Evolutionary conservation across 2,888 invertebrate species (phyloP).

Genomic region (Nomada lathburiana): DNA sequence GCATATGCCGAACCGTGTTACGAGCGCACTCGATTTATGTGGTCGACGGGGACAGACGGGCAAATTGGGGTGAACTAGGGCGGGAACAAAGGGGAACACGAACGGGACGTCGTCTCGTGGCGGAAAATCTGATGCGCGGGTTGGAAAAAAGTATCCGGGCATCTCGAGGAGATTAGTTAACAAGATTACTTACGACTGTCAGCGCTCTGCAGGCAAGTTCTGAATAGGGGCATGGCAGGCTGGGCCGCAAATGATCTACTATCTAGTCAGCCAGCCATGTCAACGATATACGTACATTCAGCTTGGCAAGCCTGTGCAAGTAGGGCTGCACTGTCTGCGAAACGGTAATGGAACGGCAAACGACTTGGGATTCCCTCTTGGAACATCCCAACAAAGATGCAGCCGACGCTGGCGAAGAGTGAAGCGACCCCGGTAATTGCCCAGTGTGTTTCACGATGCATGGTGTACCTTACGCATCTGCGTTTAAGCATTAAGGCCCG

Average conservation of each 20-base stretch:
- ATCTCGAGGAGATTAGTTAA: constrained; percentile 51
- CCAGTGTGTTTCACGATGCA: constrained; percentile 12
- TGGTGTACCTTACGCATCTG: background rate
- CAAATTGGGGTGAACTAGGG: no score
- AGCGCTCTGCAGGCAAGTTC: constrained; percentile 54
- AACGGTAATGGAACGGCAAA: constrained; percentile 62
- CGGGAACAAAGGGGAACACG: background rate
- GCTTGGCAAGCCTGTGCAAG: constrained; percentile 25
- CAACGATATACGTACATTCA: constrained; percentile 50
- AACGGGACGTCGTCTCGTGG: background rate
- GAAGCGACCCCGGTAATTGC: constrained; percentile 22
- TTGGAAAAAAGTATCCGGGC: constrained; percentile 25
- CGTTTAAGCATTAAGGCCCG: no score
- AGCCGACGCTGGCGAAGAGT: background rate
- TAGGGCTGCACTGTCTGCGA: constrained; percentile 48
- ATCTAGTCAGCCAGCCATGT: constrained; percentile 48
- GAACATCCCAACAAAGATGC: constrained; percentile 37
- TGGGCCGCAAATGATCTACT: constrained; percentile 47
- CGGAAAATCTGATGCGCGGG: background rate
- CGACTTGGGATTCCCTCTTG: constrained; percentile 43
- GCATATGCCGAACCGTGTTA: background rate
- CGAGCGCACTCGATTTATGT: background rate
- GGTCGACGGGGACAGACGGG: background rate
- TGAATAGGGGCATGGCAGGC: constrained; percentile 45
- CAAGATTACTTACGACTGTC: constrained; percentile 56